A percentile compares a stretch with the other conserved stretches of the same genome.
Evolutionary conservation across 2,113 vertebrate genomes (phyloP).

Genomic region (Kryptolebias marmoratus): DNA sequence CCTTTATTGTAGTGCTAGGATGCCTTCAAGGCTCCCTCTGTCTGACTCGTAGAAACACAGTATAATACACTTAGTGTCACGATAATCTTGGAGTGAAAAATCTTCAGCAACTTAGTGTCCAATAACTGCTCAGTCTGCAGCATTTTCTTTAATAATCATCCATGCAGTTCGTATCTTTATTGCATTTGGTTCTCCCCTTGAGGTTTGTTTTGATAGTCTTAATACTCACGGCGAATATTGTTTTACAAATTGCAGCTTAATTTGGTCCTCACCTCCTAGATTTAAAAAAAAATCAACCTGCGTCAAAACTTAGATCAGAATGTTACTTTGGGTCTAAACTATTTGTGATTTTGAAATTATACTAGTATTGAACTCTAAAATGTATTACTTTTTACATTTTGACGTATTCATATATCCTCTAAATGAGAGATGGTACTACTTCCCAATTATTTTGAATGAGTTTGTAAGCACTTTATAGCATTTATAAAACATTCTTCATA

Average conservation of each 20-base stretch:
- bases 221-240: constrained; percentile 58
- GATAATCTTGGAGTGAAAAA: constrained; percentile 52
- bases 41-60: constrained; percentile 34
- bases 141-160: constrained; percentile 31
- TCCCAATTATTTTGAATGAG: too few relatives aligned
- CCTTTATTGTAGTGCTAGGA: constrained; percentile 31
- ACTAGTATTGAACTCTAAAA: background rate
- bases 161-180: constrained; percentile 32
- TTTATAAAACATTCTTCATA: too few relatives aligned
- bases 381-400: too few relatives aligned
- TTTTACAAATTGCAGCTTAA: constrained; percentile 62
- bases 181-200: constrained; percentile 40
- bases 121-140: constrained; percentile 37
- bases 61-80: constrained; percentile 53
- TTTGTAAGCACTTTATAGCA: too few relatives aligned
- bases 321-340: constrained; percentile 46
- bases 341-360: constrained; percentile 2
- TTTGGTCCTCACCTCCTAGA: constrained; percentile 51
- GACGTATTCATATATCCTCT: too few relatives aligned
- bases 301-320: constrained; percentile 49
- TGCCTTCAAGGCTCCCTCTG: constrained; percentile 23
- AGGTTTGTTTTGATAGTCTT: constrained; percentile 50
- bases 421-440: too few relatives aligned
- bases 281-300: constrained; percentile 52
- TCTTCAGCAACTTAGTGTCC: constrained; percentile 34